Percentiles rank a stretch among this genome's conserved stretches.
Conservation (phyloP, 2,113 vertebrate species). For the Prinia subflava region DNA sequence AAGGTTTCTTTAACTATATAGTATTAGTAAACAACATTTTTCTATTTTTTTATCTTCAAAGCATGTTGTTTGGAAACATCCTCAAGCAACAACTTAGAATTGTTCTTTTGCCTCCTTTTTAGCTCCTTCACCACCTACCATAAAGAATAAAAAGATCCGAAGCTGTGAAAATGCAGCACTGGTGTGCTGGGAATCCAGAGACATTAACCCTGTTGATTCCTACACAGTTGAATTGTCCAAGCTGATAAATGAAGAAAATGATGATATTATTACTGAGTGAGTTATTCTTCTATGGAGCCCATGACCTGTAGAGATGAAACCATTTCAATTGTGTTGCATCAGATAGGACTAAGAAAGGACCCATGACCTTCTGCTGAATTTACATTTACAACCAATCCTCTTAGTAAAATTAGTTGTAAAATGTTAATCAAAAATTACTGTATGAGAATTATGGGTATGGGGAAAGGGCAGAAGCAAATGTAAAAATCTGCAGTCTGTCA, state of each 20-base stretch:
- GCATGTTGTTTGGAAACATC: neutral
- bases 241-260: constrained; percentile 25
- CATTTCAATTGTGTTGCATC: neutral
- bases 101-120: neutral
- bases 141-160: constrained; percentile 74
- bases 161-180: constrained; percentile 86
- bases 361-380: neutral
- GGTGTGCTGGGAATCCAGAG: constrained; percentile 90
- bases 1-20: neutral
- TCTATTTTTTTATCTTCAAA: neutral
- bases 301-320: neutral
- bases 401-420: neutral
- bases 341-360: neutral
- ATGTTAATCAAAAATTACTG: neutral
- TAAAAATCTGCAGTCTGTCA: neutral
- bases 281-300: neutral
- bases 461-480: neutral
- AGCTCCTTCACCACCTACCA: constrained; percentile 86
- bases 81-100: neutral
- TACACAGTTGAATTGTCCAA: constrained; percentile 88
- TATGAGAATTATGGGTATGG: neutral
- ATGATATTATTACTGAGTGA: constrained; percentile 70
- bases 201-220: constrained; percentile 90
- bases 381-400: neutral
- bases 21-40: neutral